phyloP scores from a whole-genome alignment of 2,888 invertebrate genomes.

The Leucania comma region DNA sequence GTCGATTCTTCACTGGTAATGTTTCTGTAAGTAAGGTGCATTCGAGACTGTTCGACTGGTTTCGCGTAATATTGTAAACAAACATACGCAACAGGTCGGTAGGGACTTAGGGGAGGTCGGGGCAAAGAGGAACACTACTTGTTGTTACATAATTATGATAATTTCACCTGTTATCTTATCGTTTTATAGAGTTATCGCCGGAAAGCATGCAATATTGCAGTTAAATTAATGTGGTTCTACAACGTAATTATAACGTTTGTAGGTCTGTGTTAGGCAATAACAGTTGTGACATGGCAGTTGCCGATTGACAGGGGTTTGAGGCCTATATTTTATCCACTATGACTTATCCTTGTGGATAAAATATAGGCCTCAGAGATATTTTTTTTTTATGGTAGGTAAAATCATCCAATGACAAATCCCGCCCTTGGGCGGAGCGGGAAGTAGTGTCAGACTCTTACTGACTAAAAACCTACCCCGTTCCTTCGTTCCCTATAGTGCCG shows the following conservation, averaged over 20 bases:
- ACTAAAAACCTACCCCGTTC: no score
- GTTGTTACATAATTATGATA: conserved; percentile 40
- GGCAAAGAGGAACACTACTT: conserved; percentile 47
- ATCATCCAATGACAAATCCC: no score
- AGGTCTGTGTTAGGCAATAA: conserved; percentile 16
- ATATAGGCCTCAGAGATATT: no score
- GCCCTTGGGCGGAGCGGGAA: no score
- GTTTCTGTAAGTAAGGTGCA: conserved; percentile 26
- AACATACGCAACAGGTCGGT: conserved; percentile 79
- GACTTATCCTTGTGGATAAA: no score
- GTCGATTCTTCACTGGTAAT: conserved; percentile 9
- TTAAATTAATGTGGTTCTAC: conserved; percentile 19
- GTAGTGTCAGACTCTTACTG: no score
- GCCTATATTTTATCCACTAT: no score
- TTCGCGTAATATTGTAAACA: conserved; percentile 79
- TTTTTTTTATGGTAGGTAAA: no score
- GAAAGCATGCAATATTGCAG: conserved; percentile 23
- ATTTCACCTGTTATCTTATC: conserved; percentile 36
- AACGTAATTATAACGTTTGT: conserved; percentile 15
- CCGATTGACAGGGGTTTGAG: not conserved
- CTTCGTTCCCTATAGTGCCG: no score
- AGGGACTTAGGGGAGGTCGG: conserved; percentile 63
- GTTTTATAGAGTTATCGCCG: conserved; percentile 25
- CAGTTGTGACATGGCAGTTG: not conserved
- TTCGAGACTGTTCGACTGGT: conserved; percentile 76